Percentiles rank a stretch among this genome's conserved stretches.
These are phyloP conservation scores for Euura saliciscinereae DNA, from an alignment of 1,140 invertebrate species.

Conservation along the genomic window DNA sequence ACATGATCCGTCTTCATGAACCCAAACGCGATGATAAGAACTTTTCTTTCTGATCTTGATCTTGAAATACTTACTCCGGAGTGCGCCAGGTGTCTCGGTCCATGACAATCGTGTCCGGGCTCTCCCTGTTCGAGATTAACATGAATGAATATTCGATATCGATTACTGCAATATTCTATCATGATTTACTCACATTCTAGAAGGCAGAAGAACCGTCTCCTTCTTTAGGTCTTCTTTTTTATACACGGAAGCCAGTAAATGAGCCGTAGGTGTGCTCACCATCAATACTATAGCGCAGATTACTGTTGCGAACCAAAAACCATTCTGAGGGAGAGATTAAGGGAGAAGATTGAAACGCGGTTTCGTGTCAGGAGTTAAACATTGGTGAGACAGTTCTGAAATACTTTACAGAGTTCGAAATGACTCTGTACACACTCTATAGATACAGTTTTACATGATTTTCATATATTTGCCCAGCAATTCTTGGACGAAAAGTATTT, in stretches of 20 bases:
- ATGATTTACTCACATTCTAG: slow-evolving; percentile 44
- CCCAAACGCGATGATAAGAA: too few species aligned
- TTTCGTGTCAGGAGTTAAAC: too few species aligned
- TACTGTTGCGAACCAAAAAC: slow-evolving; percentile 63
- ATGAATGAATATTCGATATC: slow-evolving; percentile 16
- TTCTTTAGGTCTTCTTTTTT: slow-evolving; percentile 37
- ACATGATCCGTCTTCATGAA: too few species aligned
- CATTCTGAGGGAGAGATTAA: slow-evolving; percentile 53
- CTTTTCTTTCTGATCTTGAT: too few species aligned
- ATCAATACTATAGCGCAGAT: slow-evolving; percentile 51
- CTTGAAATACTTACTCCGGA: slow-evolving; percentile 41
- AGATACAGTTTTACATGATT: slow-evolving; percentile 14
- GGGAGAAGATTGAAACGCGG: slow-evolving; percentile 9
- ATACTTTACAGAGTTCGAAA: too few species aligned
- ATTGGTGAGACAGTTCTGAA: too few species aligned
- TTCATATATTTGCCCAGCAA: too few species aligned
- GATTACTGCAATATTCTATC: slow-evolving; percentile 7
- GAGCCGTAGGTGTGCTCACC: slow-evolving; percentile 53
- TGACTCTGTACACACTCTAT: slow-evolving; percentile 14
- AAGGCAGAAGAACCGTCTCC: slow-evolving; percentile 35
- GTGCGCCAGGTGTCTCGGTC: slow-evolving; percentile 47
- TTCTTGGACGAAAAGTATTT: too few species aligned
- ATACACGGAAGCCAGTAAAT: slow-evolving; percentile 47
- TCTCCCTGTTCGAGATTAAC: slow-evolving; percentile 35
- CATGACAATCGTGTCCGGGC: slow-evolving; percentile 44